These are phyloP conservation scores for Etheostoma spectabile DNA, from an alignment of 2,113 vertebrate species.

Conservation along the genomic window DNA sequence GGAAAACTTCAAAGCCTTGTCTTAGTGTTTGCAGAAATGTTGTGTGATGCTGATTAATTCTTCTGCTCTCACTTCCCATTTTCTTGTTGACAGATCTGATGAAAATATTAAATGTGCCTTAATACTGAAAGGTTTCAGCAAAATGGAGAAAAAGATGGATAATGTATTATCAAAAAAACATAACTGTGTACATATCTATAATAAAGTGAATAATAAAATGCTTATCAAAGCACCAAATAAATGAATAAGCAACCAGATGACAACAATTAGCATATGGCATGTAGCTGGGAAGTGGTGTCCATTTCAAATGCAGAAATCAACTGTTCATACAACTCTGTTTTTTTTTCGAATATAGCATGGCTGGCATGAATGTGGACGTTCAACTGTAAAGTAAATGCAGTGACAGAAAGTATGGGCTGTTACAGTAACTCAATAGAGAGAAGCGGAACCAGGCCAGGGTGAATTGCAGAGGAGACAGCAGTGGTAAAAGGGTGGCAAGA, in stretches of 20 bases:
- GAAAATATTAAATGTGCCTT: background rate
- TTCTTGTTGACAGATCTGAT: background rate
- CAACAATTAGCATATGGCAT: background rate
- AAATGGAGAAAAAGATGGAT: background rate
- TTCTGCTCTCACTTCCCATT: background rate
- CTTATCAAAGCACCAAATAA: background rate
- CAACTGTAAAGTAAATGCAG: background rate
- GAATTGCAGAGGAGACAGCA: background rate
- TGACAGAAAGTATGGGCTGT: background rate
- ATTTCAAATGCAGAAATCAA: background rate
- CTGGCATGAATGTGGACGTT: background rate
- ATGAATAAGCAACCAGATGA: background rate
- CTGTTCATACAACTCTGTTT: background rate
- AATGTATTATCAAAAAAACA: background rate
- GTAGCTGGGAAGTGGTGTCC: background rate
- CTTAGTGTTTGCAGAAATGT: slow-evolving; percentile 15
- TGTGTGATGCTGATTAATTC: background rate
- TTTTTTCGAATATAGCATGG: background rate
- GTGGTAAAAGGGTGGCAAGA: slow-evolving; percentile 2
- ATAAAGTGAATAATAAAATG: slow-evolving; percentile 2
- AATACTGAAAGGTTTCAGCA: background rate
- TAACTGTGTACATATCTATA: background rate
- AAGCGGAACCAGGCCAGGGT: background rate
- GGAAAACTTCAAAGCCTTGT: background rate
- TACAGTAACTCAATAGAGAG: background rate